Conservation (phyloP, 2,888 invertebrate genomes). For the Tryphoninae sp. region DNA sequence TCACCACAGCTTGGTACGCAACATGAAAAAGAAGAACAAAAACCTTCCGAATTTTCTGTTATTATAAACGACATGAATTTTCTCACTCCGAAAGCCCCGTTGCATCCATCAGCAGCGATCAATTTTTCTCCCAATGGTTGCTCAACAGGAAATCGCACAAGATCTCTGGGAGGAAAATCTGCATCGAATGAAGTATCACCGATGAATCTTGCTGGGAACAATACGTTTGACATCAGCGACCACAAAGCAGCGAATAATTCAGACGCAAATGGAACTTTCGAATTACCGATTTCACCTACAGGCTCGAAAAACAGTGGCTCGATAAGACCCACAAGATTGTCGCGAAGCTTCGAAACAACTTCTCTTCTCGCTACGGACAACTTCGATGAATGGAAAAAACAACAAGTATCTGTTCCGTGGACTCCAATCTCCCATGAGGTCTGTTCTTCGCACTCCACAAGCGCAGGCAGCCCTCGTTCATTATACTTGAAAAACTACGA, state of each 20-base stretch:
- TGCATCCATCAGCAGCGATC: conserved; percentile 19
- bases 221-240: conserved; percentile 42
- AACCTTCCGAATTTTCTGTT: conserved; percentile 71
- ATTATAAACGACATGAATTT: conserved; percentile 73
- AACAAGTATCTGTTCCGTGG: conserved; percentile 53
- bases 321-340: conserved; percentile 66
- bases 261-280: conserved; percentile 65
- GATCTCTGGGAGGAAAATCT: neutral
- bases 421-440: conserved; percentile 60
- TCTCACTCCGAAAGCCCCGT: conserved; percentile 63
- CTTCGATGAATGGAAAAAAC: neutral
- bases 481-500: conserved; percentile 56
- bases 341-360: conserved; percentile 61
- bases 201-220: conserved; percentile 30
- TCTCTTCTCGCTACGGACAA: conserved; percentile 1
- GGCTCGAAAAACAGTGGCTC: conserved; percentile 48
- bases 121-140: conserved; percentile 68
- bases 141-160: conserved; percentile 63
- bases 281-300: conserved; percentile 63
- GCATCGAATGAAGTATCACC: neutral
- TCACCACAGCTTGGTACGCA: conserved; percentile 58
- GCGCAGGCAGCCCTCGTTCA: conserved; percentile 14
- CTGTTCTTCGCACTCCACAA: neutral
- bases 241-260: conserved; percentile 52
- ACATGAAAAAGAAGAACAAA: neutral